Base-by-base conservation (phyloP, 2,113 vertebrate species). In the Lichenostomus cassidix region DNA sequence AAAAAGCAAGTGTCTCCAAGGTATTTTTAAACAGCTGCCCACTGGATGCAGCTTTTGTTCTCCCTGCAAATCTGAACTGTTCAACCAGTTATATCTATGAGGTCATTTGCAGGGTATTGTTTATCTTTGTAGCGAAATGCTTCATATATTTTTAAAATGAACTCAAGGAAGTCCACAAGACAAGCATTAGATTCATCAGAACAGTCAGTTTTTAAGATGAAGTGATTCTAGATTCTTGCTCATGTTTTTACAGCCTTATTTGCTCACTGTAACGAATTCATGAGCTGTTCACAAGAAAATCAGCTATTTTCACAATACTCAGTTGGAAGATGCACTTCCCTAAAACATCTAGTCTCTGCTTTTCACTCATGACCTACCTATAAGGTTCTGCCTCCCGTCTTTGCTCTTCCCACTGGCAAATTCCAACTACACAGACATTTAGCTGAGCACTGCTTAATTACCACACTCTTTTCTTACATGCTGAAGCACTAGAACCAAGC, bases 1-100 rank as follows among this genome's bases (percentile, higher is more conserved):
- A 83, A 84, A 92, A 93, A 27, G 15, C 31, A 23, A 25, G 8
- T 6, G 6, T 60, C n/a, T 76, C 47, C 18, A 52, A n/a, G 28
- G 47, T 60, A 52, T 84, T 94, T 92, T 83, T 70, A 78, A 95
- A 92, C n/a, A 94, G 59, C 33, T 84, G 70, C 17, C 41, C 15
- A 39, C 4, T 79, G 28, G 53, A 79, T 73, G 41, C 50, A 69
- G 67, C 50, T 76, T 91, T 90, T 65, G 15, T 15, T 89, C 67
- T 82, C 44, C 58, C 47, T 58, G 46, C 25, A 90, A 70, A 89
- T 11, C 31, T 69, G 46, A 74, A 85, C 2, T 63, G 33, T 74
- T 85, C 53, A 89, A 39, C 27, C 29, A 53, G 20, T n/a, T 71
- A 6, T 17, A 82, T 11, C 11, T 33, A 12, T 16, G 44, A 89